Base-by-base conservation (phyloP, 2,888 invertebrate genomes). In the Ormia ochracea region DNA sequence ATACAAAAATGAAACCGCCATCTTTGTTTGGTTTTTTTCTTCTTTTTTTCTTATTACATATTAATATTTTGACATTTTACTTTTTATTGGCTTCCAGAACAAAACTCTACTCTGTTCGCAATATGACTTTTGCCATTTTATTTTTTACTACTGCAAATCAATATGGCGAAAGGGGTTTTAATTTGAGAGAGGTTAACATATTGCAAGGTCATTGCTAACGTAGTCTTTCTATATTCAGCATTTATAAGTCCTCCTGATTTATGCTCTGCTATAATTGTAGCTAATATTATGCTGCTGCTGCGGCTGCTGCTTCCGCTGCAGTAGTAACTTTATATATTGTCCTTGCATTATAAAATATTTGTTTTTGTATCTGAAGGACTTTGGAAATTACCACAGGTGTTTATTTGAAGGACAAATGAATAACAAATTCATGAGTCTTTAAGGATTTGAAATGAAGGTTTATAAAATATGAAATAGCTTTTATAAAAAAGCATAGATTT, bases 81-180 rank as follows among this genome's bases (percentile, higher is more conserved):
- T 33, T 80, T 80, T 76, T 76, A 72, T 72, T 80, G 80, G 80
- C 72, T 72, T 76, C 72, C 65, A 61, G 28, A 63, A 36, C 54
- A 56, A n/a, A n/a, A n/a, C n/a, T n/a, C n/a, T n/a, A 38, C 33
- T 14, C 26, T 54, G 38, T 38, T 9, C 41, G 63, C 36, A 54
- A 17, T 58, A 31, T n/a, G 63, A 54, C 41, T 74, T 68, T 38
- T 69, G 54, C 14, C 66, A 54, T 66, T 79, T 59, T 38, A n/a
- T 33, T 31, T 56, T 19, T 19, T 33, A n/a, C 23, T 58, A 5
- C 12, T 23, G 7, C 31, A 14, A 14, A n/a, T n/a, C n/a, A n/a
- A 28, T 50, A 28, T 14, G 7, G 2, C 3, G 4, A 21, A 6
- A n/a, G 1, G 52, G 43, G 6, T 17, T 23, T 9, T n/a, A 7